These are phyloP conservation scores for Heterohyrax brucei DNA, from an alignment of 2,797 vertebrate species.

Conservation along the genomic window DNA sequence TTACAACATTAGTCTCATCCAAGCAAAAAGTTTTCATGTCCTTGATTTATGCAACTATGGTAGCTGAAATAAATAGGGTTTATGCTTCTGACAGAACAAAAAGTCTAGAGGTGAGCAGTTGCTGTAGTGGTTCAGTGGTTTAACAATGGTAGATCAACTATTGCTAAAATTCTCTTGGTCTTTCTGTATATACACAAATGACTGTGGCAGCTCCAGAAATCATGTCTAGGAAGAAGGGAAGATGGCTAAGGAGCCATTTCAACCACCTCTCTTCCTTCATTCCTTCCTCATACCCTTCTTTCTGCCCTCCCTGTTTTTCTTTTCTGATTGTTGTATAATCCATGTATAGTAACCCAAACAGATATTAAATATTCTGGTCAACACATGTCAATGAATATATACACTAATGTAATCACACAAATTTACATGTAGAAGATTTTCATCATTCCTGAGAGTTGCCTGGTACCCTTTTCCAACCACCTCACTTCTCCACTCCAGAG, in stretches of 20 bases:
- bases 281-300: background rate
- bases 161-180: background rate
- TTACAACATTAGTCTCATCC: slow-evolving; percentile 25
- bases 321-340: background rate
- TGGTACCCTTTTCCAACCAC: background rate
- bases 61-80: slow-evolving; percentile 43
- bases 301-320: background rate
- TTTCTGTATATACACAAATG: background rate
- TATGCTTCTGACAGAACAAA: slow-evolving; percentile 11
- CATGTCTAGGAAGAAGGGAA: background rate
- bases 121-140: background rate
- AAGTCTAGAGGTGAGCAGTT: background rate
- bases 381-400: background rate
- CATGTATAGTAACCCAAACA: background rate
- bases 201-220: slow-evolving; percentile 4
- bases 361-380: slow-evolving; percentile 2
- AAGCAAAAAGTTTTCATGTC: slow-evolving; percentile 14
- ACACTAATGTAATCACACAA: background rate
- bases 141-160: background rate
- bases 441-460: background rate
- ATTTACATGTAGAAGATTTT: slow-evolving; percentile 7
- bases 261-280: background rate
- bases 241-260: background rate
- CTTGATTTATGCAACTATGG: background rate
- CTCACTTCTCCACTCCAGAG: background rate